Percentiles rank a stretch among this genome's conserved stretches.
Conservation (phyloP, 1,140 invertebrate genomes). For the Acromyrmex heyeri region DNA sequence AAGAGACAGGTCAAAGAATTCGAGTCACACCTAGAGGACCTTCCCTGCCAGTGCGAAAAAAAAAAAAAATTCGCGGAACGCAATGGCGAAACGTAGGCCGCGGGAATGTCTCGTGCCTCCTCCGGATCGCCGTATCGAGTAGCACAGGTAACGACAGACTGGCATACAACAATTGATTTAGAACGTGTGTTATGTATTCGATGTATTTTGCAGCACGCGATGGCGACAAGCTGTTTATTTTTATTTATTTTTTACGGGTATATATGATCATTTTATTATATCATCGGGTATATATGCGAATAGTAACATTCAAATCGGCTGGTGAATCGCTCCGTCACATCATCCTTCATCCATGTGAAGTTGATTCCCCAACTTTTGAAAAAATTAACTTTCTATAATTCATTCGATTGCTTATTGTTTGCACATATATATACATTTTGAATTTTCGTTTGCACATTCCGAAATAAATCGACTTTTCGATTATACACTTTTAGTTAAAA, state of each 20-base stretch:
- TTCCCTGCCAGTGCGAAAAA: slow-evolving; percentile 49
- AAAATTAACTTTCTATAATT: too few species aligned
- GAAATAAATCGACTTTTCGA: too few species aligned
- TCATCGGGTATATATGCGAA: too few species aligned
- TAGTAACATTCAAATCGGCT: too few species aligned
- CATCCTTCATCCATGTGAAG: too few species aligned
- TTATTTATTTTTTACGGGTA: not conserved
- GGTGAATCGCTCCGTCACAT: too few species aligned
- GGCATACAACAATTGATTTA: slow-evolving; percentile 11
- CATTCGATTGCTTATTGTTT: too few species aligned
- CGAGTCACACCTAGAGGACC: slow-evolving; percentile 75
- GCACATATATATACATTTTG: too few species aligned
- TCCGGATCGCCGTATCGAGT: slow-evolving; percentile 29
- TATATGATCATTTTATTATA: too few species aligned
- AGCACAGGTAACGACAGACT: not conserved
- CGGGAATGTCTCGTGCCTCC: slow-evolving; percentile 51
- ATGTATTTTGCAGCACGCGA: not conserved
- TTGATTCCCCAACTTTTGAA: too few species aligned
- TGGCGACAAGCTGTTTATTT: not conserved
- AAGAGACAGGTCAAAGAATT: slow-evolving; percentile 70
- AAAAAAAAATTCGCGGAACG: slow-evolving; percentile 42
- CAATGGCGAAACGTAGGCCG: slow-evolving; percentile 60
- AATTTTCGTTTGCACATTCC: too few species aligned
- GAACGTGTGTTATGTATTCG: not conserved
- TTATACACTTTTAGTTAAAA: too few species aligned